Evolutionary conservation across 2,113 vertebrate species (phyloP), one percentile per base, ranked within the genome.

Genomic region (Erythrolamprus reginae): DNA sequence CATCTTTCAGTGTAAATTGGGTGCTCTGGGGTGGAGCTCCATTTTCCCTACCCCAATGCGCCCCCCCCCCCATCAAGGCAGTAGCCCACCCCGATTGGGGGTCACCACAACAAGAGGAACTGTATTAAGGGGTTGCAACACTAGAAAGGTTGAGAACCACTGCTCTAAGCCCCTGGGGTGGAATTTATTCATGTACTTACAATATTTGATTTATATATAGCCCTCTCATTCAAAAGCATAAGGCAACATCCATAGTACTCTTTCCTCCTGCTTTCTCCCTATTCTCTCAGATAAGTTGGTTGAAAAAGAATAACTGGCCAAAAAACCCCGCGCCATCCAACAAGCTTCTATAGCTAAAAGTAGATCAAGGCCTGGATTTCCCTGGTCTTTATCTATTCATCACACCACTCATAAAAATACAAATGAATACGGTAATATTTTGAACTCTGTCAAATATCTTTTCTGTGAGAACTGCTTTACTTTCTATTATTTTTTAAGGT

Each of bases 391-490:
- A n/a, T n/a, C n/a, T n/a, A n/a, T n/a, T n/a, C 17, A 77, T 38
- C 70, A 77, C 70, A 77, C 33, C 33, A 77, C 3, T 9, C 70
- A 21, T 42, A 77, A 42, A 42, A 77, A 77, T 42, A 21, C 17
- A 77, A 77, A 38, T 77, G 26, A 45, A 21, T n/a, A 52, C 33
- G n/a, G 19, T 6, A n/a, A 48, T 84, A 56, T 13, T 10, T 61
- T 84, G 45, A 84, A 47, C 10, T 48, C 53, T 84, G 12, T 28
- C 24, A 5, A 0, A 12, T 50, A 38, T 17, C 42, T 92, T 83
- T 86, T 88, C 86, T 92, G 48, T 84, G 45, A 82, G 56, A 89
- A 90, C 82, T 45, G 55, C 7, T 42, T 85, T 56, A 56, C 77
- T 89, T n/a, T 91, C 87, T 9, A 10, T 1, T 38, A 87, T 88